These are phyloP conservation scores for Anastatus disparis DNA, from an alignment of 1,140 invertebrate species.

Conservation along the genomic window DNA sequence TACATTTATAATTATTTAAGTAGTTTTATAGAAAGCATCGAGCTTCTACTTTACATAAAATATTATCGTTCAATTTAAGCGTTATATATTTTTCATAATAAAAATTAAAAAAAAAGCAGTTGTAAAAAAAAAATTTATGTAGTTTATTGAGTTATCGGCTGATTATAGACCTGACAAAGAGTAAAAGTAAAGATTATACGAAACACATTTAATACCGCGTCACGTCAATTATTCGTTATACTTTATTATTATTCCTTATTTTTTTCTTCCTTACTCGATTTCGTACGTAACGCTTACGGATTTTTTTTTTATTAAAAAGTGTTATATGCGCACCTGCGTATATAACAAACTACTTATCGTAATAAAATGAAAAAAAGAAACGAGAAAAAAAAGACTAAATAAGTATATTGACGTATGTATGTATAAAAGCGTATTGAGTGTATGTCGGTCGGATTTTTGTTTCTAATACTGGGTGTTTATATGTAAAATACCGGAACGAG, in stretches of 20 bases:
- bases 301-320: slow-evolving; percentile 2
- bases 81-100: too few relatives aligned
- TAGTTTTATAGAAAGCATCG: too few relatives aligned
- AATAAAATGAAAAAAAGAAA: slow-evolving; percentile 38
- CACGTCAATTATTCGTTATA: slow-evolving; percentile 16
- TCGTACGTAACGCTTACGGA: too few relatives aligned
- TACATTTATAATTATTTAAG: too few relatives aligned
- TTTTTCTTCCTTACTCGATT: too few relatives aligned
- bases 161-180: slow-evolving; percentile 6
- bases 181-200: slow-evolving; percentile 8
- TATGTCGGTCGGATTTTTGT: slow-evolving; percentile 5
- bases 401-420: too few relatives aligned
- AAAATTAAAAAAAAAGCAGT: too few relatives aligned
- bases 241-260: slow-evolving; percentile 2
- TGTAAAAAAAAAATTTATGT: too few relatives aligned
- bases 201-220: background rate
- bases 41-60: too few relatives aligned
- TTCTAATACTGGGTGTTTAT: slow-evolving; percentile 39
- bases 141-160: slow-evolving; percentile 23
- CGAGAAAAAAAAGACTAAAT: too few relatives aligned
- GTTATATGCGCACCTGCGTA: slow-evolving; percentile 26
- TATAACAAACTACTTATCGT: slow-evolving; percentile 30
- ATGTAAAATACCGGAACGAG: slow-evolving; percentile 41
- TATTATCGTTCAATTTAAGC: too few relatives aligned
- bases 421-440: too few relatives aligned